Conservation (phyloP, 1,140 invertebrate species). For the Pissodes strobi region DNA sequence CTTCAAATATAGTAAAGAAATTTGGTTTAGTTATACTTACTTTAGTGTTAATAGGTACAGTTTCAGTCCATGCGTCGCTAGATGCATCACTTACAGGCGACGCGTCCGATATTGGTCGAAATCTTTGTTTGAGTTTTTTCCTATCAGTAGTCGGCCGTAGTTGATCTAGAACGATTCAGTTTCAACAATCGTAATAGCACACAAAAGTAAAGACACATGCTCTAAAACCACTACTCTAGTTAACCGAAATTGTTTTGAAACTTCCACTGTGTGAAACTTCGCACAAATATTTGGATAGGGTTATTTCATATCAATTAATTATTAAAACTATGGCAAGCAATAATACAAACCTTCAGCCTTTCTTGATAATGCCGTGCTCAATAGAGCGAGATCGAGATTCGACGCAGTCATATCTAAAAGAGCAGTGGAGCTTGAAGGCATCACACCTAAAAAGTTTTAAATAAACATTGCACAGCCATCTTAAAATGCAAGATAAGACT, state of each 20-base stretch:
- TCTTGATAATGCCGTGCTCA: conserved; percentile 19
- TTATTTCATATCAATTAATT: not conserved
- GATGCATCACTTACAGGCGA: conserved; percentile 14
- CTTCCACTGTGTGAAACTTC: too few relatives aligned
- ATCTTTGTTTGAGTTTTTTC: conserved; percentile 38
- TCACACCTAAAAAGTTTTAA: conserved; percentile 11
- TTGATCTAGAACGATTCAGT: not conserved
- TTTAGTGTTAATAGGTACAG: conserved; percentile 47
- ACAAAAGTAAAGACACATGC: not conserved
- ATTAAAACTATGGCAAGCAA: not conserved
- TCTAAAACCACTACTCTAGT: too few relatives aligned
- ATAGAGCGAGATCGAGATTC: conserved; percentile 34
- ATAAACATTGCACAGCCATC: too few relatives aligned
- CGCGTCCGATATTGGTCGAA: conserved; percentile 24
- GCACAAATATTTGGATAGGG: too few relatives aligned
- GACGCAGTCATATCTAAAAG: conserved; percentile 30
- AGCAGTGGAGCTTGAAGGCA: conserved; percentile 8
- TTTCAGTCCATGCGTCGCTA: conserved; percentile 42
- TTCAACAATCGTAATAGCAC: too few relatives aligned
- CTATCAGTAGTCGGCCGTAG: conserved; percentile 13
- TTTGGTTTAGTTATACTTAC: conserved; percentile 29
- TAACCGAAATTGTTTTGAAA: too few relatives aligned
- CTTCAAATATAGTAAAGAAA: too few relatives aligned
- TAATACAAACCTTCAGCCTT: conserved; percentile 7
- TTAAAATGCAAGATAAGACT: too few relatives aligned